A percentile compares a stretch with the other conserved stretches of the same genome.
Evolutionary conservation across 2,113 vertebrate species (phyloP).

Genomic region (Vombatus ursinus): DNA sequence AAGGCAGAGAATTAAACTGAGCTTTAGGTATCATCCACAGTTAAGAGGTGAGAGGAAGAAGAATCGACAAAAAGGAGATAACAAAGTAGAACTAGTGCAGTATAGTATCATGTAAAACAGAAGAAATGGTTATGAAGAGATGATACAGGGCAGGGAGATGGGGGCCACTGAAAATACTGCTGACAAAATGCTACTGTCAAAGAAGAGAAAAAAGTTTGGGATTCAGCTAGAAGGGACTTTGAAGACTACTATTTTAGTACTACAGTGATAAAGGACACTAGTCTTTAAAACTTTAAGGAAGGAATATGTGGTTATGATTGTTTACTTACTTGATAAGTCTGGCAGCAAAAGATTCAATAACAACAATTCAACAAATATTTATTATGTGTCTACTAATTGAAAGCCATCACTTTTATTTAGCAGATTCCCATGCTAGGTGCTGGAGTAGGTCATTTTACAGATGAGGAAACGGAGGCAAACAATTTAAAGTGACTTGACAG

Average conservation of each 20-base stretch:
- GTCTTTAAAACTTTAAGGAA: not conserved
- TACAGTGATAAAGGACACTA: not conserved
- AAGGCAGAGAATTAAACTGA: not conserved
- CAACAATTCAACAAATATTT: not conserved
- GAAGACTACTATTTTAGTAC: not conserved
- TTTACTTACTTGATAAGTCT: not conserved
- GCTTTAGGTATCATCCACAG: not conserved
- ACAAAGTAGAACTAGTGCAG: not conserved
- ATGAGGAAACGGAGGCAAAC: not conserved
- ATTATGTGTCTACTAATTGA: not conserved
- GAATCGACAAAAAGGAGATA: not conserved
- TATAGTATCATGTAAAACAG: too few species aligned
- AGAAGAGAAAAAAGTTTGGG: not conserved
- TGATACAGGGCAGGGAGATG: not conserved
- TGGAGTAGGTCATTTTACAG: not conserved
- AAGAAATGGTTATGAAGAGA: not conserved
- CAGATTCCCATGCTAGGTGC: not conserved
- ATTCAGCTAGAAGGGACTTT: not conserved
- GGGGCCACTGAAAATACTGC: not conserved
- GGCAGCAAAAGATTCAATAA: not conserved
- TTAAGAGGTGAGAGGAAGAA: not conserved
- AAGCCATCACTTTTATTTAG: not conserved
- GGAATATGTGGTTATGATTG: constrained; percentile 1
- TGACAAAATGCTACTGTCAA: not conserved
- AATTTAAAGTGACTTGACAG: not conserved